Base-by-base conservation (phyloP, 1,140 invertebrate genomes). In the Bombus balteatus region DNA sequence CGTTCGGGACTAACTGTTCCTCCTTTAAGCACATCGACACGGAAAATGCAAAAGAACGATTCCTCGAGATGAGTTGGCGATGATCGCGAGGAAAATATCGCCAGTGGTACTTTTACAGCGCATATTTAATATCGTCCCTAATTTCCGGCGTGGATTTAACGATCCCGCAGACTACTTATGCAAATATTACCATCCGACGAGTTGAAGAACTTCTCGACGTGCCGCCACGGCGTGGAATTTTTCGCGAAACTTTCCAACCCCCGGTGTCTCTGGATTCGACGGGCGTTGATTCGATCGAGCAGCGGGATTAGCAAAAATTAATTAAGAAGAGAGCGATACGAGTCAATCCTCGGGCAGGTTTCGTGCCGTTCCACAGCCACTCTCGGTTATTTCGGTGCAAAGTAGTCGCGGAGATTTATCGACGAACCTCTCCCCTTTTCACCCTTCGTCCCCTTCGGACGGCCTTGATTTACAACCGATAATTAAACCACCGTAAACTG, bases 401-500 rank as follows among this genome's bases (percentile, higher is more conserved):
- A 81, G 62, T 87, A 89, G 87, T 91, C 85, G 86, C 84, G 74
- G 81, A 94, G 92, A 94, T 94, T 94, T 94, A 94, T 94, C 88
- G 92, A 88, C 85, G 86, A 85, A 80, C 53, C 74, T 86, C 90
- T 47, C 73, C 39, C 62, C 57, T 59, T 72, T 37, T 75, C 71
- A n/a, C 73, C 78, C 80, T 43, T 37, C 68, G 12, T 25, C 12
- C 37, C 43, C 65, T 34, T 47, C 75, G 57, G 82, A 78, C 53
- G 47, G 87, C 81, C 81, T 91, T 94, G 94, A 94, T 94, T 94
- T 94, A 94, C 92, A 93, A 89, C 90, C 91, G 90, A 95, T 94
- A 94, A 94, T 94, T 95, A 94, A 94, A 94, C 90, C 92, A 92
- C 91, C 90, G 92, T 94, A 93, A 93, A 91, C 87, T 83, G 87